Evolutionary conservation across 2,113 vertebrate species (phyloP).

Genomic region (Neoarius graeffei): DNA sequence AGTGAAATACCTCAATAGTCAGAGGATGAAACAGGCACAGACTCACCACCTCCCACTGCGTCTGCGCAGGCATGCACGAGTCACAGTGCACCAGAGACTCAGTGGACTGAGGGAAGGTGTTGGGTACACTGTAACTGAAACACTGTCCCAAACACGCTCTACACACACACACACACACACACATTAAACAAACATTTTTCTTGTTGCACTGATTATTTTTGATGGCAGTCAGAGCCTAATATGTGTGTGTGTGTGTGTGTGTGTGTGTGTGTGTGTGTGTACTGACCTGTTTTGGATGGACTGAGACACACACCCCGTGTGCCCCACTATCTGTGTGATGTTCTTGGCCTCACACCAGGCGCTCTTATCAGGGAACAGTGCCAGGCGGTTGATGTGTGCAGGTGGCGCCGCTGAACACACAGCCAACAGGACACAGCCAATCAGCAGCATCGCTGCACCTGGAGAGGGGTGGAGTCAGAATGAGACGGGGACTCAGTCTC

Average conservation of each 20-base stretch:
- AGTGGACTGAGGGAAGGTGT: slow-evolving; percentile 97
- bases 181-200: neutral
- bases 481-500: neutral
- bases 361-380: slow-evolving; percentile 97
- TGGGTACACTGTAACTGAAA: slow-evolving; percentile 99
- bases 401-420: slow-evolving; percentile 84
- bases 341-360: slow-evolving; percentile 99
- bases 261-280: slow-evolving; percentile 47
- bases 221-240: neutral
- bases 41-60: slow-evolving; percentile 99
- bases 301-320: slow-evolving; percentile 93
- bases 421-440: slow-evolving; percentile 77
- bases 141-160: slow-evolving; percentile 98
- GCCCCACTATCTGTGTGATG: slow-evolving; percentile 99
- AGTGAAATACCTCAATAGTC: too few species aligned
- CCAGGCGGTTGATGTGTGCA: slow-evolving; percentile 93
- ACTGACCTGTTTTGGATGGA: slow-evolving; percentile 97
- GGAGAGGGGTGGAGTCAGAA: slow-evolving; percentile 55
- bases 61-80: slow-evolving; percentile 96
- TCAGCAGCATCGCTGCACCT: slow-evolving; percentile 77
- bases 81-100: slow-evolving; percentile 98
- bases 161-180: slow-evolving; percentile 44
- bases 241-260: neutral
- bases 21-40: slow-evolving; percentile 20
- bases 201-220: neutral